Conservation (phyloP, 2,797 vertebrate genomes). For the Sebastes melanostomus region DNA sequence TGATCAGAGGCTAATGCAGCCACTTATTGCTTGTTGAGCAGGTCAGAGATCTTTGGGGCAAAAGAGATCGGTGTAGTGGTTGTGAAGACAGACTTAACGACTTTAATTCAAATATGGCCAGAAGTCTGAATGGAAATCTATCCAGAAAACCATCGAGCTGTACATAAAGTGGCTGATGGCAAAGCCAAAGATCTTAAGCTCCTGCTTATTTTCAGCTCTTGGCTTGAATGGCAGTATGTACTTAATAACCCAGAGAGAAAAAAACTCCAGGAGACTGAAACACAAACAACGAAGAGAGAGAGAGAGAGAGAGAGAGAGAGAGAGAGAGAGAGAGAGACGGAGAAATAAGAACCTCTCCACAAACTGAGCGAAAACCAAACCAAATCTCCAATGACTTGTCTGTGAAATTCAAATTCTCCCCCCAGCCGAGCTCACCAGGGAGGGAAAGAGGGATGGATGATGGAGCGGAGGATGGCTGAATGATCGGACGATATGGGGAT, state of each 20-base stretch:
- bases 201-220: slow-evolving; percentile 27
- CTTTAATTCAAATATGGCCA: slow-evolving; percentile 31
- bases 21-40: not conserved
- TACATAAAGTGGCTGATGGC: slow-evolving; percentile 30
- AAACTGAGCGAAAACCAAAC: slow-evolving; percentile 39
- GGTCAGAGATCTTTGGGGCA: not conserved
- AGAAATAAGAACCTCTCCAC: slow-evolving; percentile 8
- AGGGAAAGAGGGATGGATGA: slow-evolving; percentile 40
- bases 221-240: slow-evolving; percentile 32
- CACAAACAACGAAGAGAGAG: slow-evolving; percentile 15
- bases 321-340: not conserved
- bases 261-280: slow-evolving; percentile 27
- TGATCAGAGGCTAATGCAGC: not conserved
- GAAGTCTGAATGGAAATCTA: slow-evolving; percentile 30
- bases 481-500: slow-evolving; percentile 35
- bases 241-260: slow-evolving; percentile 32
- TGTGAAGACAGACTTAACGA: slow-evolving; percentile 29
- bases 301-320: not conserved
- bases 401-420: not conserved
- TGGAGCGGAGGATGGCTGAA: slow-evolving; percentile 15
- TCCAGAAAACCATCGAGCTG: not conserved
- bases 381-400: slow-evolving; percentile 62
- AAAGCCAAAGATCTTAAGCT: slow-evolving; percentile 33
- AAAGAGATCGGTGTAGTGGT: not conserved
- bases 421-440: slow-evolving; percentile 53